Evolutionary conservation across 64 coral and sea anemone genomes (phyloP), one percentile per base, ranked within the genome.

Genomic region (Astreopora myriophthalma): DNA sequence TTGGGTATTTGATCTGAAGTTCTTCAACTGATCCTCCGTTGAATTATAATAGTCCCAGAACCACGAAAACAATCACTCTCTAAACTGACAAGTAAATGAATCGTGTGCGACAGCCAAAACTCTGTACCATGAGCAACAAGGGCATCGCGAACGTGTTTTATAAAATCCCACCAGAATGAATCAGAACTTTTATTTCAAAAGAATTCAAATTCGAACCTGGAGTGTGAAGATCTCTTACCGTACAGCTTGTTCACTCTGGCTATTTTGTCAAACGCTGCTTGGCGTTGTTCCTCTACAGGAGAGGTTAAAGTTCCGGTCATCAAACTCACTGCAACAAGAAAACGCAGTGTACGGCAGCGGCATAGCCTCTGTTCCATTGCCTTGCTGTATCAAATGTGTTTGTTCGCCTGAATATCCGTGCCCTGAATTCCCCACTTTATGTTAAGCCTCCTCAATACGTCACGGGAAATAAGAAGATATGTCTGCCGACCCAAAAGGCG

Each of bases 191-290:
- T 38, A 9, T 12, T n/a, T 8, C 11, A 6, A 60, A 34, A 34
- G 3, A 9, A 33, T 27, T 57, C 30, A 9, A 33, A 61, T 11
- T 19, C 20, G 28, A 17, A 19, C 6, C 13, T 14, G 37, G 44
- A 80, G 48, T 13, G 8, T 13, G 24, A 61, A 31, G 58, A 20
- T 38, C 3, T 55, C 57, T 83, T 83, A 83, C 79, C 79, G 34
- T 83, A 83, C 6, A 39, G 52, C 19, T 64, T 0, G n/a, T 83
- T 83, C 8, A 83, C 79, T 64, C 31, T 83, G 31, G 79, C 55
- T 65, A 83, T 83, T 35, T 83, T 33, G 34, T 83, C 79, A 83
- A 83, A 83, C 7, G 79, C 79, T 61, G 57, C 79, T 14, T 3
- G 31, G n/a, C 38, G 79, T 83, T 64, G 30, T 25, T 20, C 38